These are phyloP conservation scores for Heliornis fulica DNA, from an alignment of 2,113 vertebrate species.

Conservation along the genomic window DNA sequence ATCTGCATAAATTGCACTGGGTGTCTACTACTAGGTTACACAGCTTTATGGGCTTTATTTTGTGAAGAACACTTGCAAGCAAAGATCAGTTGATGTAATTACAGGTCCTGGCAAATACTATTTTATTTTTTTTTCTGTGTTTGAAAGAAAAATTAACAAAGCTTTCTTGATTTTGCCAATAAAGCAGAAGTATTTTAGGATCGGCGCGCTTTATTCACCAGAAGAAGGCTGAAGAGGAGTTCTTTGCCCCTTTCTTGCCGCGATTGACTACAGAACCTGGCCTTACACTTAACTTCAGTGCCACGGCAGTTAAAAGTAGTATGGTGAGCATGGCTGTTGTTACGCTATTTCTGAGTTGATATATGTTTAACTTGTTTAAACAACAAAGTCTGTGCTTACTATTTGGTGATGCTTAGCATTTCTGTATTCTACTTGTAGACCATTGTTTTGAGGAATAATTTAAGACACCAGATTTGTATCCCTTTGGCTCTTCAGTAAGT, in stretches of 20 bases:
- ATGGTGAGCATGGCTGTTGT: constrained; percentile 73
- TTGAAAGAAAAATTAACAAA: not conserved
- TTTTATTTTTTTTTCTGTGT: not conserved
- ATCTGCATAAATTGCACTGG: not conserved
- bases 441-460: not conserved
- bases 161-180: constrained; percentile 30
- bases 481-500: not conserved
- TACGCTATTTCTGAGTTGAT: not conserved
- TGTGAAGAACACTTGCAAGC: not conserved
- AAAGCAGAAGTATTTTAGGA: constrained; percentile 60
- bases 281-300: constrained; percentile 83
- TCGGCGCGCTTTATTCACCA: constrained; percentile 27
- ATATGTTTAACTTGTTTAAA: not conserved
- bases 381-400: not conserved
- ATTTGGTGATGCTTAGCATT: not conserved
- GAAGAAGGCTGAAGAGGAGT: constrained; percentile 63
- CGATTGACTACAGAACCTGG: constrained; percentile 79
- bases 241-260: constrained; percentile 76
- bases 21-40: not conserved
- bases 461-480: not conserved
- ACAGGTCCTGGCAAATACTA: not conserved
- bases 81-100: not conserved
- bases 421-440: not conserved
- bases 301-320: constrained; percentile 87
- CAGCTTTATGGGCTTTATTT: not conserved